Evolutionary conservation across 1,140 invertebrate species (phyloP), one percentile per base, ranked within the genome.

Genomic region (Gryllus bimaculatus): DNA sequence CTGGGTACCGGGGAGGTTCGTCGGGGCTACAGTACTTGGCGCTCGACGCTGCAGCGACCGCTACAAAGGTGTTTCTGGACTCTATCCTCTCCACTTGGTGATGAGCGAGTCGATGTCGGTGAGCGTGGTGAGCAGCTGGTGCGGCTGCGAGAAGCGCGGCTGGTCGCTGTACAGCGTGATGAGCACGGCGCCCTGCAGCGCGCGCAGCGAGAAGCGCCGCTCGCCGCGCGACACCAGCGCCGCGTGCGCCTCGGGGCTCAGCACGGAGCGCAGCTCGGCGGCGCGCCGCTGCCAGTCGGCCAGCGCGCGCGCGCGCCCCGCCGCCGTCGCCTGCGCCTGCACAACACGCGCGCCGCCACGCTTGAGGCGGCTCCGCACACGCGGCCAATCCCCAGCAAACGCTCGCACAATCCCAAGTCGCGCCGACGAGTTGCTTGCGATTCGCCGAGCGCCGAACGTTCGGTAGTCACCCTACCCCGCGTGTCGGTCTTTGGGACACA

Each of bases 1-100:
- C n/a, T n/a, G n/a, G n/a, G n/a, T n/a, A n/a, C n/a, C n/a, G n/a
- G n/a, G n/a, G n/a, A n/a, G n/a, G n/a, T n/a, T n/a, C n/a, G n/a
- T n/a, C n/a, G n/a, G n/a, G n/a, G n/a, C n/a, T n/a, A n/a, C n/a
- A n/a, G n/a, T n/a, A n/a, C n/a, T n/a, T n/a, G n/a, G n/a, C n/a
- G n/a, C n/a, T n/a, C n/a, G n/a, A n/a, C n/a, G n/a, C n/a, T n/a
- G n/a, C n/a, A n/a, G n/a, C n/a, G n/a, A n/a, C n/a, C n/a, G n/a
- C n/a, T n/a, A n/a, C n/a, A n/a, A n/a, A n/a, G n/a, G n/a, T n/a
- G n/a, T n/a, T n/a, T n/a, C n/a, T n/a, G n/a, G n/a, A n/a, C n/a
- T n/a, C n/a, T n/a, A n/a, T n/a, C n/a, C 99, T 88, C 98, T 90
- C 98, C 98, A 99, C 87, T 99, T 99, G n/a, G 97, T 99, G 81